Evolutionary conservation across 2,113 vertebrate genomes (phyloP), one percentile per base, ranked within the genome.

Genomic region (Zapus hudsonius): DNA sequence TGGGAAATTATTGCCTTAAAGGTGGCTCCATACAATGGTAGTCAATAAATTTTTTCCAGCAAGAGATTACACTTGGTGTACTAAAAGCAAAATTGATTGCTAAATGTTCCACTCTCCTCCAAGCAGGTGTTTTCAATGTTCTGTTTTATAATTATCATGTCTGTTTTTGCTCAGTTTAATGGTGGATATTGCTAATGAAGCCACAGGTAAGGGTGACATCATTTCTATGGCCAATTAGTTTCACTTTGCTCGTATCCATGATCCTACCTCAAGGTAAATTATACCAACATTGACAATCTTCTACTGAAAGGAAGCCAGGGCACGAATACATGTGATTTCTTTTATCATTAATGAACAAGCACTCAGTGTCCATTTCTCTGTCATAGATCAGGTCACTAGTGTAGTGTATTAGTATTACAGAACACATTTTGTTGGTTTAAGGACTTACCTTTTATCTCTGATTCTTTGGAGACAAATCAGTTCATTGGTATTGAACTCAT

Each of bases 401-500:
- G 66, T 10, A 81, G 6, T 15, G 29, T 15, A n/a, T 78, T 87
- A 20, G 81, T 57, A 73, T 72, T 74, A 66, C 66, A 33, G n/a
- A 89, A 85, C 89, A 91, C 44, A 3, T 67, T 80, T 73, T 79
- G 9, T 70, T 57, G 89, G 63, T 87, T 29, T 72, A 76, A 79
- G 2, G 84, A 55, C 44, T 38, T 91, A 10, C 3, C 76, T 95
- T 69, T 44, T 96, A 52, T 94, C 64, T 84, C 7, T 19, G 38
- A 78, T 75, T 69, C 47, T 93, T 87, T 96, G 95, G 89, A 95
- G 88, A 97, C 87, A 91, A 96, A 92, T 72, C 83, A 95, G 87
- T 96, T 97, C 84, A 96, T 92, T 97, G 90, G 95, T 89, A 84
- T 92, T 96, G 57, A 94, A 96, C 89, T 84, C 40, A 75, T 84